Evolutionary conservation across 2,888 invertebrate genomes (phyloP).

Genomic region (Piscicola geometra): DNA sequence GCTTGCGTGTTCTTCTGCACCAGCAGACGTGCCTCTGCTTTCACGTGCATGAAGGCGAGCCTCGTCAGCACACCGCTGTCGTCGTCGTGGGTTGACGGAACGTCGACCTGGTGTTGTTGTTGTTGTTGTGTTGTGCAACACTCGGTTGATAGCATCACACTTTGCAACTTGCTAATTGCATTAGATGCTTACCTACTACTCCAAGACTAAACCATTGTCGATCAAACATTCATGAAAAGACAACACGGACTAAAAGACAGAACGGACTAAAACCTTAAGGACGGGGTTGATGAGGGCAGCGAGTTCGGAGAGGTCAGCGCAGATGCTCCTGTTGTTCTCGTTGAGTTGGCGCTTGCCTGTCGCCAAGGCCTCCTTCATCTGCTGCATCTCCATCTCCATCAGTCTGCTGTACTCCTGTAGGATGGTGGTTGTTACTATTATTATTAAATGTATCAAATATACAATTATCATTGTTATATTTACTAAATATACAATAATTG

Average conservation of each 20-base stretch:
- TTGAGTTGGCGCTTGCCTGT: slow-evolving; percentile 5
- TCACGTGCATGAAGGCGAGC: slow-evolving; percentile 95
- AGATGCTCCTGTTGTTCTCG: slow-evolving; percentile 8
- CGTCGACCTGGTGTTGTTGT: slow-evolving; percentile 8
- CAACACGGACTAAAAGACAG: no score
- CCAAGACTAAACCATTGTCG: no score
- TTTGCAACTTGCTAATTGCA: no score
- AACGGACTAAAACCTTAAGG: neutral
- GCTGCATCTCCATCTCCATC: slow-evolving; percentile 27
- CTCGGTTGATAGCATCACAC: no score
- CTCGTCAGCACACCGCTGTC: slow-evolving; percentile 98
- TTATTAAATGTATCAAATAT: no score
- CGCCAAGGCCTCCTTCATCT: slow-evolving; percentile 14
- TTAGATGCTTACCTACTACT: no score
- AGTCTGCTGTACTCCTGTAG: slow-evolving; percentile 10
- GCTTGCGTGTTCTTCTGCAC: slow-evolving; percentile 75
- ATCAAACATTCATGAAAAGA: no score
- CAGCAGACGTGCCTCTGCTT: slow-evolving; percentile 93
- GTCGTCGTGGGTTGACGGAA: slow-evolving; percentile 63
- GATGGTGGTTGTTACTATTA: neutral
- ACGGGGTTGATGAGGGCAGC: slow-evolving; percentile 9
- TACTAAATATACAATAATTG: no score
- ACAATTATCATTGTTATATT: no score
- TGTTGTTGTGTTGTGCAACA: no score
- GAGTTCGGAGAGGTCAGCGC: slow-evolving; percentile 5